Evolutionary conservation across 2,113 vertebrate genomes (phyloP), one percentile per base, ranked within the genome.

Genomic region (Sapayoa aenigma): DNA sequence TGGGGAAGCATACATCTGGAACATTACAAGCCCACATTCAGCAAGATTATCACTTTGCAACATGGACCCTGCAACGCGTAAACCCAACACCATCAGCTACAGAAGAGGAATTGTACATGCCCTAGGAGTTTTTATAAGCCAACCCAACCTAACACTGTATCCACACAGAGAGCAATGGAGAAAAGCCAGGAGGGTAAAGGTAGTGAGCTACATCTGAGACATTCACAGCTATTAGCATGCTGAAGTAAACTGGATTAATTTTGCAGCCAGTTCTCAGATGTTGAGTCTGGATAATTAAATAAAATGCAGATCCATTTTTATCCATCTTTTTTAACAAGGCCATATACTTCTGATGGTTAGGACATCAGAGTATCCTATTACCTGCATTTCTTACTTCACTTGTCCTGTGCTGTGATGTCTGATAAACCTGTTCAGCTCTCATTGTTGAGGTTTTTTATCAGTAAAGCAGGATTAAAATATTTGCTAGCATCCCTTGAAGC

Each of bases 391-490:
- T 87, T 60, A 15, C 37, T 81, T 93, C 39, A 17, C 52, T 79
- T 79, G 46, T 37, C 46, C 53, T 53, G 24, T 1, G 2, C 49
- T 50, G 42, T 53, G 69, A 22, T 52, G 52, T 41, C 44, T 84
- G 81, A 81, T 89, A 92, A 87, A 94, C 41, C 22, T 87, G 46
- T 76, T 89, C 74, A 73, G 37, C 25, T 89, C 58, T 82, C 44
- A 23, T 12, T 89, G 62, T 23, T 72, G 67, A 92, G 23, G 11
- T 53, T 91, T 85, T 93, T 87, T 75, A 84, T 93, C 91, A 62
- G 21, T 76, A 79, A 93, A 62, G 74, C 33, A 79, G 81, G 52
- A 89, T 82, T 95, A 68, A 93, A 95, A 94, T 87, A 82, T 42
- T 84, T 67, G 12, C 78, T 78, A 37, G 53, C 31, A 44, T 75